Base-by-base conservation (phyloP, 2,797 vertebrate genomes). In the Masticophis lateralis region DNA sequence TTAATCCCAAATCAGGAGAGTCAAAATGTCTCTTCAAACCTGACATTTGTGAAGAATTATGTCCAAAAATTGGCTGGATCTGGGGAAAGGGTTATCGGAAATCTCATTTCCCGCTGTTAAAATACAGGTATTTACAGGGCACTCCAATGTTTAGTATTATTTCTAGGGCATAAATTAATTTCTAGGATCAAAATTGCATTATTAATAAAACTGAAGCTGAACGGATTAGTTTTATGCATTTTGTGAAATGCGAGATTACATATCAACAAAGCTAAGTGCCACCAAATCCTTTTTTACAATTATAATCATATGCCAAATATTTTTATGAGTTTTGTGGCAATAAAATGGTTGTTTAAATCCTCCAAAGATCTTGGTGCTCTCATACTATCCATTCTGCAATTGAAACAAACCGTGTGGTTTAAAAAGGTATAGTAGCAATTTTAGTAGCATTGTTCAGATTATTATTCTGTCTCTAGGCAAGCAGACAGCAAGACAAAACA, bases 261-360 rank as follows among this genome's bases (percentile, higher is more conserved):
- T 27, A 92, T 66, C 27, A 91, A 51, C 89, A 66, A 51, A 22
- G 93, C 86, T 94, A 93, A 69, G 91, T 90, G 91, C 94, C 87
- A 94, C n/a, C 89, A 93, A 87, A 87, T 92, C 92, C 66, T 53
- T 87, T 95, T 92, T 95, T 91, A 93, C 91, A 95, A 94, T 90
- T 92, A 92, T 57, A 92, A 37, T 55, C 63, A 91, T 90, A 91
- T 95, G 93, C 94, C 93, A 94, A 95, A 88, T 87, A 92, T 94
- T 8, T 47, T 91, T 89, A 91, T 60, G 88, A 96, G 91, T 92
- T 43, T 90, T 94, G 93, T 87, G 14, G 18, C 20, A 53, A 88
- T n/a, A 94, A 94, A 1, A 0, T 94, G 95, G 74, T 60, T 37
- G 37, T 37, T 86, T 3, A 60, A 69, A 3, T 63, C 93, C 60